Base-by-base conservation (phyloP, 1,140 invertebrate species). In the Theocolax elegans region DNA sequence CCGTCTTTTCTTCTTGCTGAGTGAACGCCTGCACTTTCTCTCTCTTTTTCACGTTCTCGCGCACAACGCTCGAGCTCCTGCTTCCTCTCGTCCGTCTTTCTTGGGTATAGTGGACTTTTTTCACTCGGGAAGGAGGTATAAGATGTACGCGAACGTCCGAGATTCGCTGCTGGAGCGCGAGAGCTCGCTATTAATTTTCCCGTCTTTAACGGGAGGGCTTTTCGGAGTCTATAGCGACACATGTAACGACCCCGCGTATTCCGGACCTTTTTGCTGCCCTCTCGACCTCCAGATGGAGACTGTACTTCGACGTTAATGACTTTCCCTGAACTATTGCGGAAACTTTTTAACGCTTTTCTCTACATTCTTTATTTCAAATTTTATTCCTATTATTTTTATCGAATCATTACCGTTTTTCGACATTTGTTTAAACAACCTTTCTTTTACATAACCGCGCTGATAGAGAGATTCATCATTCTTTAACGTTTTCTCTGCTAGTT, bases 101-200 rank as follows among this genome's bases (percentile, higher is more conserved):
- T 7, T 35, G 15, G 29, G n/a, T 3, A 15, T 8, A 31, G n/a
- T 23, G 29, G 12, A 44, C n/a, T 58, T 59, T 19, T 58, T 58
- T 38, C 19, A 21, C 44, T 19, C 54, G 29, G 31, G 10, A 35
- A 35, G 31, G 31, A 35, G 31, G 10, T 15, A 17, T 40, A 15
- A 31, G 23, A 6, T 12, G n/a, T n/a, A 19, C 42, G 12, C 25
- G 21, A 8, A 17, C 51, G 12, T 46, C 49, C 38, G 49, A 63
- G 67, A 69, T 69, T 69, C 51, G 38, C 15, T 29, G 40, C 9
- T 6, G 4, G n/a, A 13, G 27, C n/a, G 21, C 25, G 17, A 38
- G 9, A 58, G 23, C 2, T 40, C 66, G 29, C 58, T 60, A 63
- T 69, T 62, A 62, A 63, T 69, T 68, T 60, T 67, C 40, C 23